Evolutionary conservation across 2,888 invertebrate genomes (phyloP), one percentile per base, ranked within the genome.

Genomic region (Hirtodrosophila trivittata): DNA sequence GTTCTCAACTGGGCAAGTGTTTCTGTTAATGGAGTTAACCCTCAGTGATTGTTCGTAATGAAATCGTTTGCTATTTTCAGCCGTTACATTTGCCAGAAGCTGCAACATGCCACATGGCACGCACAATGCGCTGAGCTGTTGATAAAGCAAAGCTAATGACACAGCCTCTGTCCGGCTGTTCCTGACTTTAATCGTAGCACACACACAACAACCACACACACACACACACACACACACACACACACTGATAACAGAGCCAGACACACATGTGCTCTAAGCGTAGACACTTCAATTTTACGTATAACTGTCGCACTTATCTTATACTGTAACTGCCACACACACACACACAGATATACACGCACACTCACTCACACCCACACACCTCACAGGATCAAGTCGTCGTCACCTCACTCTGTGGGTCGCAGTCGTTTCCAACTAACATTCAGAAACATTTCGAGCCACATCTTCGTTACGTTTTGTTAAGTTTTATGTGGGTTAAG

Each of bases 401-500:
- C 30, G 64, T 47, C 64, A 38, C 38, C 65, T 54, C 64, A 28
- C 43, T 43, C 50, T 57, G 57, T 55, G 55, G 50, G 39, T 45
- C 37, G 46, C 42, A 51, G 42, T 47, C 59, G 39, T 26, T 45
- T 14, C 51, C 51, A 41, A 32, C 43, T 28, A 45, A 41, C 32
- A 56, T 14, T 42, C 46, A 54, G 42, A 30, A 45, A 45, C 49
- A 66, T 59, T 49, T 67, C 9, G 16, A 57, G 46, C 25, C 62
- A 58, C 67, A 56, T 35, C 76, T 76, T 65, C 54, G 76, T 57
- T 64, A 66, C 66, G 69, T 73, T 62, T 69, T 47, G 64, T 76
- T 73, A 43, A 49, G 59, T 75, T 85, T 76, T 59, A 80, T 80
- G 64, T 75, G 59, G 67, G 60, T 60, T 60, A 56, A 66, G 62